A percentile compares a stretch with the other conserved stretches of the same genome.
phyloP scores from a whole-genome alignment of 35 echinoderm and acorn worm species.

The Strongylocentrotus purpuratus region DNA sequence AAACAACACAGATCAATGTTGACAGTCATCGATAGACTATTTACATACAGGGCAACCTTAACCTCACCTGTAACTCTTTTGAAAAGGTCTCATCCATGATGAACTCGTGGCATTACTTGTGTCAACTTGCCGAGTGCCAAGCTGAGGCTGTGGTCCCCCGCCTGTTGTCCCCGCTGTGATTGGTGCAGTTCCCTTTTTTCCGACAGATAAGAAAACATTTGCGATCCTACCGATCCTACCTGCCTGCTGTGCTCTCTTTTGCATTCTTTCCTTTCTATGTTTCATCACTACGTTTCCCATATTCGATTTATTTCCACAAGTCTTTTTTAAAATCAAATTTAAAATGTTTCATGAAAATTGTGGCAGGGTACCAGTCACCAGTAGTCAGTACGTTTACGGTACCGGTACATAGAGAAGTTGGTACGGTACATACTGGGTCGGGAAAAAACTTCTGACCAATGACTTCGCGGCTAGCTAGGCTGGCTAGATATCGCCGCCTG shows the following conservation, averaged over 20 bases:
- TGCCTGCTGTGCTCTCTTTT: not conserved
- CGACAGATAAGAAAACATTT: not conserved
- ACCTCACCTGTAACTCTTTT: not conserved
- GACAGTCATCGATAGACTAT: not conserved
- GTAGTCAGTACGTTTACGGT: too few species aligned
- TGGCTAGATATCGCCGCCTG: too few species aligned
- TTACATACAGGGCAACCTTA: not conserved
- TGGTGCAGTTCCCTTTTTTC: not conserved
- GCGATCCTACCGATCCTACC: slow-evolving; percentile 9
- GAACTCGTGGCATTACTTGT: not conserved
- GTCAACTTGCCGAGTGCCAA: not conserved
- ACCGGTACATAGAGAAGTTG: too few species aligned
- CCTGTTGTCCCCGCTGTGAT: not conserved
- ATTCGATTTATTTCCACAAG: not conserved
- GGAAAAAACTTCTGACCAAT: too few species aligned
- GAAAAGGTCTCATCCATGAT: not conserved
- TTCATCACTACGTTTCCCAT: slow-evolving; percentile 40
- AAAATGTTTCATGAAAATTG: too few species aligned
- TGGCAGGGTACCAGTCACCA: too few species aligned
- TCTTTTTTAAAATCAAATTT: too few species aligned
- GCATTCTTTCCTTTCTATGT: not conserved
- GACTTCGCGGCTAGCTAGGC: too few species aligned
- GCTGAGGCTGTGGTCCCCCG: too few species aligned
- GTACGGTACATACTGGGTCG: too few species aligned
- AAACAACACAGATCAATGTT: too few species aligned